phyloP scores from a whole-genome alignment of 2,888 invertebrate genomes.

The Drosophila pseudotakahashii region DNA sequence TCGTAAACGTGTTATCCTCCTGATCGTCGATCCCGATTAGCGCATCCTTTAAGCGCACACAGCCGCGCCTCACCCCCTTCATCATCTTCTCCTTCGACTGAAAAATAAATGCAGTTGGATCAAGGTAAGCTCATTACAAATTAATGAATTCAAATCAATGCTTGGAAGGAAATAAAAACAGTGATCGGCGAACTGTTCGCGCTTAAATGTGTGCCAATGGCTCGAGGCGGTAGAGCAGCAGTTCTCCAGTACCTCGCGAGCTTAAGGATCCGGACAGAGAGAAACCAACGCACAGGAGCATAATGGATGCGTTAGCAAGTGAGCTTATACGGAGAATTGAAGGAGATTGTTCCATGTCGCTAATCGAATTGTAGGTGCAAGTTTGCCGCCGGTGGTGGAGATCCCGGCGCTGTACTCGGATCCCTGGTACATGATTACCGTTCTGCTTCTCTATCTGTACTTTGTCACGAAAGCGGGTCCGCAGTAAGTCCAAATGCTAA shows the following conservation, averaged over 20 bases:
- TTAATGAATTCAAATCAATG: slow-evolving; percentile 25
- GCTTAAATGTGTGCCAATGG: slow-evolving; percentile 47
- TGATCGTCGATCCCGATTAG: slow-evolving; percentile 99
- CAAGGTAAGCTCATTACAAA: neutral
- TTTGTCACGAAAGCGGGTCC: slow-evolving; percentile 64
- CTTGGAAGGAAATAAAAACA: slow-evolving; percentile 23
- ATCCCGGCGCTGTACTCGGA: slow-evolving; percentile 57
- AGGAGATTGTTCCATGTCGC: neutral
- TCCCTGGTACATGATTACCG: slow-evolving; percentile 60
- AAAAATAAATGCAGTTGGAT: slow-evolving; percentile 78
- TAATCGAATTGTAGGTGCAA: slow-evolving; percentile 9
- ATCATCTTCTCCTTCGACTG: slow-evolving; percentile 99
- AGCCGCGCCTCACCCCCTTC: slow-evolving; percentile 97
- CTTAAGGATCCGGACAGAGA: neutral
- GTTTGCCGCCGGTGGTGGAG: neutral
- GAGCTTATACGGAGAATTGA: neutral
- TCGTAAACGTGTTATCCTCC: slow-evolving; percentile 99
- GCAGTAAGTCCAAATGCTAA: slow-evolving; percentile 55
- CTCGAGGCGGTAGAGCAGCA: slow-evolving; percentile 32
- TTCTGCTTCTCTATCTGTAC: slow-evolving; percentile 70
- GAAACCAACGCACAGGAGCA: slow-evolving; percentile 4
- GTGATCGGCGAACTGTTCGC: slow-evolving; percentile 15
- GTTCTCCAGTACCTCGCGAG: neutral
- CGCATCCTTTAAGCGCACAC: slow-evolving; percentile 98
- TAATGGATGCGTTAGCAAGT: slow-evolving; percentile 32